Evolutionary conservation across 1,140 invertebrate genomes (phyloP), one percentile per base, ranked within the genome.

Genomic region (Drosophila ohnishii): DNA sequence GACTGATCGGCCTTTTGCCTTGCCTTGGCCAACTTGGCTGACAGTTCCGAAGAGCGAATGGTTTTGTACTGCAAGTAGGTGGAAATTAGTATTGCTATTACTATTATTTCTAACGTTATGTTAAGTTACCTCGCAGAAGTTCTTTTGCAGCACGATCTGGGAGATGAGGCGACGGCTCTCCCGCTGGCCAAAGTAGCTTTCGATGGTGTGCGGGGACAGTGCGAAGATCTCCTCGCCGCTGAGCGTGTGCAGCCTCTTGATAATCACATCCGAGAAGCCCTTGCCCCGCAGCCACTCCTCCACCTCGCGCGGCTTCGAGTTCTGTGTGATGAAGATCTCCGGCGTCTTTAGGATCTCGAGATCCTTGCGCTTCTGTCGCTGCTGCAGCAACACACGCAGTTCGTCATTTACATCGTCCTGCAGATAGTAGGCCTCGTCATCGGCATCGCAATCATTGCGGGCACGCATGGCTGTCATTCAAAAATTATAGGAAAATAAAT

Each of bases 131-230:
- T 95, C 95, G 75, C 94, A 95, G 39, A 95, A 93, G 84, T 95
- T 96, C 78, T 95, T 93, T 83, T 96, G 96, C 56, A 97, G 93
- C 2, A 94, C 94, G 25, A 97, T 92, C 87, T 96, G 96, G 42
- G 95, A 95, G 78, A 95, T 94, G 7, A 97, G 93, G 7, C 95
- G 93, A 67, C 93, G 93, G 44, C 96, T 96, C 86, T 97, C 96
- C 34, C 94, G 92, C 6, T 92, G 80, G 0, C 95, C 96, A 76
- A 95, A 95, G 73, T 95, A 93, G 37, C 94, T 93, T 73, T 96
- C 95, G 35, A 96, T 92, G 77, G 96, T 94, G 47, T 92, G 73
- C 19, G 93, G 93, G 1, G 93, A 93, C 16, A 96, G 91, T 6
- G 92, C 92, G 86, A 97, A 96, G 47, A 97, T 85, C 79, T 96